A percentile compares a stretch with the other conserved stretches of the same genome.
Conservation (phyloP, 2,888 invertebrate genomes). For the Noctua fimbriata region DNA sequence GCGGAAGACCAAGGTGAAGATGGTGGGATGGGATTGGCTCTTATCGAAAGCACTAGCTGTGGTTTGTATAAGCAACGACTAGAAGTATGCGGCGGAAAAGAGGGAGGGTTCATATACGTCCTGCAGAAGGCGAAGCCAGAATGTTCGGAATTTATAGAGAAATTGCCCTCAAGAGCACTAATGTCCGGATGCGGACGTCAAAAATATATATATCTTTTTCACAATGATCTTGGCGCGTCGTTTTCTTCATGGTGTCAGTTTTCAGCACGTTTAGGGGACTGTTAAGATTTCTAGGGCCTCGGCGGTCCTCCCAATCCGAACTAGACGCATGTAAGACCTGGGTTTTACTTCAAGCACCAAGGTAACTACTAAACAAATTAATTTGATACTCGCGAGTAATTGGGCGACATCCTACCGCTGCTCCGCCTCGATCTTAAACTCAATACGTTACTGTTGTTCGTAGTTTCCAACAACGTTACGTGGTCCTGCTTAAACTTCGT, state of each 20-base stretch:
- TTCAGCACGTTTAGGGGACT: background rate
- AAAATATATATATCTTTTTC: too few relatives aligned
- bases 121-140: background rate
- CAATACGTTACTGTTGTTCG: conserved; percentile 54
- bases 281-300: background rate
- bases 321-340: background rate
- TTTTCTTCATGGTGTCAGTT: background rate
- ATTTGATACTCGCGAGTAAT: conserved; percentile 28
- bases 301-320: background rate
- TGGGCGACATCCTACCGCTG: conserved; percentile 27
- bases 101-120: background rate
- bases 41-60: background rate
- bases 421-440: conserved; percentile 47
- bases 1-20: background rate
- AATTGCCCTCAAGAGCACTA: background rate
- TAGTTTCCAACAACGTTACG: conserved; percentile 57
- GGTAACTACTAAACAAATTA: conserved; percentile 19
- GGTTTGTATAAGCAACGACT: background rate
- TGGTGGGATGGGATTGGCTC: too few relatives aligned
- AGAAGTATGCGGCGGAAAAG: background rate
- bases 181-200: background rate
- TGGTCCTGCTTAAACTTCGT: conserved; percentile 50
- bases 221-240: background rate
- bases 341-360: background rate
- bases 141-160: background rate